phyloP scores from a whole-genome alignment of 2,888 invertebrate genomes.

The Apamea epomidion region DNA sequence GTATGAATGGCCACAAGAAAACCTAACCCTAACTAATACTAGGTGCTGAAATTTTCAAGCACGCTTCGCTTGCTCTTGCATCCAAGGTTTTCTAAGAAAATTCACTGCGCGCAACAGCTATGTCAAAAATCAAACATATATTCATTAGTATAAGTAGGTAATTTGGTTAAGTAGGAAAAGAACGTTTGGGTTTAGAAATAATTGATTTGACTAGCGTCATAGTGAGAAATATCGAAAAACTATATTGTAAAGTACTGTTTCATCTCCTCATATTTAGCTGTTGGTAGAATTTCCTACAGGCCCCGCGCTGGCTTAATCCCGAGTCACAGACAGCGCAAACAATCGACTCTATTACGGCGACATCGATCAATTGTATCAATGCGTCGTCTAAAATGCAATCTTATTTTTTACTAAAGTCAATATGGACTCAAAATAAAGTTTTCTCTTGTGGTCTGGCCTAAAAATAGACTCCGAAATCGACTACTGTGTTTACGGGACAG shows the following conservation, averaged over 20 bases:
- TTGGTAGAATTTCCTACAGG: background rate
- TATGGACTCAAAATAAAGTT: slow-evolving; percentile 30
- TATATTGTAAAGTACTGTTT: background rate
- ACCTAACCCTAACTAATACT: background rate
- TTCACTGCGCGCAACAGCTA: background rate
- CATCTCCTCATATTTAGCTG: background rate
- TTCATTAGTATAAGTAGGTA: background rate
- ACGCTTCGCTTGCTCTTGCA: background rate
- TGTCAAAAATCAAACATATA: background rate
- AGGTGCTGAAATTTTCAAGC: background rate
- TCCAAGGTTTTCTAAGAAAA: background rate
- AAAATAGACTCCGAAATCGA: slow-evolving; percentile 47
- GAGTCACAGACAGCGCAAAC: background rate
- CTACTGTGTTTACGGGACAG: slow-evolving; percentile 42
- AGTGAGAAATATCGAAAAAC: background rate
- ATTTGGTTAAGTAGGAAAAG: background rate
- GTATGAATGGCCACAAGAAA: background rate
- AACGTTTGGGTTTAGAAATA: background rate
- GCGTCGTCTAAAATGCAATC: slow-evolving; percentile 6
- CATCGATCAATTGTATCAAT: background rate
- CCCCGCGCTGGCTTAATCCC: background rate
- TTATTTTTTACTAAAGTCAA: slow-evolving; percentile 20
- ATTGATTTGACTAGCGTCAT: background rate
- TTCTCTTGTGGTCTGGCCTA: slow-evolving; percentile 37
- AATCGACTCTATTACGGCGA: background rate